Percentiles rank a stretch among this genome's conserved stretches.
Conservation (phyloP, 2,797 vertebrate genomes). For the Tapera naevia region DNA sequence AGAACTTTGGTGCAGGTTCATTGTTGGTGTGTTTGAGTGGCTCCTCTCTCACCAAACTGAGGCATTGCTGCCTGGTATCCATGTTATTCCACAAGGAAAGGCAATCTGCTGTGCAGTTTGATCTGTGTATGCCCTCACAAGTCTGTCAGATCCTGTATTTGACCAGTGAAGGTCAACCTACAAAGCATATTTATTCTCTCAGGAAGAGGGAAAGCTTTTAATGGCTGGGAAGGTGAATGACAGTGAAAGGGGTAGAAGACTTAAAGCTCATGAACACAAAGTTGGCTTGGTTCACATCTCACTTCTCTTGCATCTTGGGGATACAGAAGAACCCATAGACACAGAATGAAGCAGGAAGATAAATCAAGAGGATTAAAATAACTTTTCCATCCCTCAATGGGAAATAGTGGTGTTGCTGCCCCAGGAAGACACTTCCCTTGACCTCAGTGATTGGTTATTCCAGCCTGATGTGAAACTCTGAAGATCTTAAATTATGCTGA, state of each 20-base stretch:
- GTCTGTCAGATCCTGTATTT: not conserved
- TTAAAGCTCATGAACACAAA: not conserved
- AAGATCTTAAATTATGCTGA: not conserved
- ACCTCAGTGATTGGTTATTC: not conserved
- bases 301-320: not conserved
- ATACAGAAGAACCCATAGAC: not conserved
- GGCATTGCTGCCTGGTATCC: not conserved
- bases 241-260: not conserved
- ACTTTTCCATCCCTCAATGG: not conserved
- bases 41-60: not conserved
- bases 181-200: not conserved
- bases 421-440: not conserved
- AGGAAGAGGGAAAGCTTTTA: not conserved
- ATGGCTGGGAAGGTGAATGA: not conserved
- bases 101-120: not conserved
- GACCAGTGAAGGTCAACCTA: not conserved
- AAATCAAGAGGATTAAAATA: not conserved
- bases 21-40: not conserved
- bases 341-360: not conserved
- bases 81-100: accelerated
- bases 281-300: not conserved
- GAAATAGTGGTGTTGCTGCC: not conserved
- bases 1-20: not conserved
- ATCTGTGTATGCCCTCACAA: not conserved
- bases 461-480: not conserved